Conservation (phyloP, 2,113 vertebrate genomes). For the Cathartes aura region DNA sequence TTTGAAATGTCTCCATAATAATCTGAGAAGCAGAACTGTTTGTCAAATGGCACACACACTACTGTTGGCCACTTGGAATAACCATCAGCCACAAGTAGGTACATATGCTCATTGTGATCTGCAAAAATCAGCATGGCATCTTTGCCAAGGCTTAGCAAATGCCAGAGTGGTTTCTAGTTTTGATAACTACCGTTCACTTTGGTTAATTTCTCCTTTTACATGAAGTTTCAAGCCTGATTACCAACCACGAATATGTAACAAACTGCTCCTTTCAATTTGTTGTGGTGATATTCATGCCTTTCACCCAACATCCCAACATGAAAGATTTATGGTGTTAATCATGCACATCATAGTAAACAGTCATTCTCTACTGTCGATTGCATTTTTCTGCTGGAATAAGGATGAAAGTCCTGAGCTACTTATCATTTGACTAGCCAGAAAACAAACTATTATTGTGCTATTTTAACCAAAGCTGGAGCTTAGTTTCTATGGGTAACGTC, state of each 20-base stretch:
- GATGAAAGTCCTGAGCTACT: constrained; percentile 37
- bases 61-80: constrained; percentile 57
- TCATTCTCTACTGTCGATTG: constrained; percentile 21
- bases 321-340: constrained; percentile 57
- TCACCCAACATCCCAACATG: constrained; percentile 26
- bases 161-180: background rate
- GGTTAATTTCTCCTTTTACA: background rate
- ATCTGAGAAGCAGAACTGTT: constrained; percentile 41
- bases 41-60: constrained; percentile 16
- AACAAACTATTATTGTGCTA: constrained; percentile 24
- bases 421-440: constrained; percentile 36
- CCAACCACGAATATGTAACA: background rate
- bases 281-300: background rate
- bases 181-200: background rate
- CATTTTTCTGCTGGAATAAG: constrained; percentile 48
- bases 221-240: background rate
- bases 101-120: constrained; percentile 50
- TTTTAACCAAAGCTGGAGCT: constrained; percentile 38
- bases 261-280: constrained; percentile 48
- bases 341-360: constrained; percentile 35
- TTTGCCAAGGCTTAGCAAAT: constrained; percentile 34
- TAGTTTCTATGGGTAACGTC: constrained; percentile 37
- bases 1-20: constrained; percentile 38
- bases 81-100: constrained; percentile 35
- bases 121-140: constrained; percentile 13